A percentile compares a stretch with the other conserved stretches of the same genome.
phyloP scores from a whole-genome alignment of 2,113 vertebrate genomes.

The Cyprinodon brontotheroides region DNA sequence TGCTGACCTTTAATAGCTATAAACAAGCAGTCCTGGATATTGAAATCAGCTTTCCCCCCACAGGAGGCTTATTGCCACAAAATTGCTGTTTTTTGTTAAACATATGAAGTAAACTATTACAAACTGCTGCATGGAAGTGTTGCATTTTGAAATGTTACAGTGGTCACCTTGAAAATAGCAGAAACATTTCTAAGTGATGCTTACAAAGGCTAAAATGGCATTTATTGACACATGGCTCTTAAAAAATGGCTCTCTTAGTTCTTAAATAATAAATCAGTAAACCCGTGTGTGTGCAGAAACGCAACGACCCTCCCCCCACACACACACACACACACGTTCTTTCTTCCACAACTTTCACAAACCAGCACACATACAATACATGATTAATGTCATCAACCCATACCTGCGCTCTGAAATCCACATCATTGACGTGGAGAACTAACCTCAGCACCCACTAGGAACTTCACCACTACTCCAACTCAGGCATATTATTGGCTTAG shows the following conservation, averaged over 20 bases:
- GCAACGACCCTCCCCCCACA: slow-evolving; percentile 7
- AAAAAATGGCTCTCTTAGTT: slow-evolving; percentile 59
- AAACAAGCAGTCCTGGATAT: slow-evolving; percentile 33
- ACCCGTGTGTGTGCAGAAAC: slow-evolving; percentile 42
- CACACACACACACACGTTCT: slow-evolving; percentile 30
- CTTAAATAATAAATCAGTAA: slow-evolving; percentile 47
- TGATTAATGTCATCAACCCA: slow-evolving; percentile 35
- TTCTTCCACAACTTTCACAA: slow-evolving; percentile 20
- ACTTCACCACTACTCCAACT: slow-evolving; percentile 20
- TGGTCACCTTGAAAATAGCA: slow-evolving; percentile 33
- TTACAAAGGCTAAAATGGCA: slow-evolving; percentile 76
- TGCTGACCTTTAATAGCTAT: slow-evolving; percentile 30
- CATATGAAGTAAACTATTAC: slow-evolving; percentile 17
- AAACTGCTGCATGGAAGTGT: slow-evolving; percentile 7
- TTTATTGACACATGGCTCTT: slow-evolving; percentile 71
- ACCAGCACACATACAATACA: slow-evolving; percentile 36
- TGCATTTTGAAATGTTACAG: slow-evolving; percentile 57
- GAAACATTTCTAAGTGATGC: slow-evolving; percentile 33
- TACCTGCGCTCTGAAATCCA: slow-evolving; percentile 34
- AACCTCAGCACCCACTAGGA: slow-evolving; percentile 22
- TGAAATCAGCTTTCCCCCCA: slow-evolving; percentile 31
- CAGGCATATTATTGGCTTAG: slow-evolving; percentile 41
- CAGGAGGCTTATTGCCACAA: slow-evolving; percentile 13
- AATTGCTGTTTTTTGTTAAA: not conserved
- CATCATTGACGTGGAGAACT: slow-evolving; percentile 8